Base-by-base conservation (phyloP, 2,797 vertebrate species). In the Pipistrellus nathusii region DNA sequence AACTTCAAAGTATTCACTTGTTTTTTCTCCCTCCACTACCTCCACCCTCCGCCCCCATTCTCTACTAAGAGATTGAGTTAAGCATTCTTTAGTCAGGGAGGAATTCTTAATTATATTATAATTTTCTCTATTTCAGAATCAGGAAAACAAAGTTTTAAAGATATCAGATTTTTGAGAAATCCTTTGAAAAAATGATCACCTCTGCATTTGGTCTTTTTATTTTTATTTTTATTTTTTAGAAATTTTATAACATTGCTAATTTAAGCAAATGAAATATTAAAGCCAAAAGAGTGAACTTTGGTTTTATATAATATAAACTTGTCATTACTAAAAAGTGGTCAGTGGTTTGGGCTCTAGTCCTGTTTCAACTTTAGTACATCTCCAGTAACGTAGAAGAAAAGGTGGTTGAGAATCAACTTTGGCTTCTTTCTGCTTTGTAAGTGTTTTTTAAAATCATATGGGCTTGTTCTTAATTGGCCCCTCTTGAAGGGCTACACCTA, bases 121-220 rank as follows among this genome's bases (percentile, higher is more conserved):
- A 55, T 75, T 90, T 76, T 90, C 51, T 41, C 11, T 73, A 38
- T 90, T 88, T 88, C 35, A 51, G 75, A 83, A 51, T n/a, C 68
- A 48, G 27, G 38, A 92, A 76, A 73, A 44, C 46, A 48, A 80
- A 87, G 30, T 75, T 91, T 93, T 89, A 89, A 94, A 95, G 69
- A 55, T 5, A 64, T 73, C 55, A 84, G 57, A 14, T 64, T 85
- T 95, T 93, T 92, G 48, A 88, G 93, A 92, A 77, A 6, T 32
- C 21, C 12, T 87, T 86, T 71, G 17, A 92, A 66, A 90, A 93
- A 21, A 21, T 78, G 48, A 35, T 87, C n/a, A 64, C 14, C 18
- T 96, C 62, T 85, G 10, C 6, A 48, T 90, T 93, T 88, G 35
- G 23, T 78, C 48, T 90, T 88, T 73, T 48, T 25, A 25, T 48